These are phyloP conservation scores for Dysmachus trigonus DNA, from an alignment of 2,888 invertebrate species.

Conservation along the genomic window DNA sequence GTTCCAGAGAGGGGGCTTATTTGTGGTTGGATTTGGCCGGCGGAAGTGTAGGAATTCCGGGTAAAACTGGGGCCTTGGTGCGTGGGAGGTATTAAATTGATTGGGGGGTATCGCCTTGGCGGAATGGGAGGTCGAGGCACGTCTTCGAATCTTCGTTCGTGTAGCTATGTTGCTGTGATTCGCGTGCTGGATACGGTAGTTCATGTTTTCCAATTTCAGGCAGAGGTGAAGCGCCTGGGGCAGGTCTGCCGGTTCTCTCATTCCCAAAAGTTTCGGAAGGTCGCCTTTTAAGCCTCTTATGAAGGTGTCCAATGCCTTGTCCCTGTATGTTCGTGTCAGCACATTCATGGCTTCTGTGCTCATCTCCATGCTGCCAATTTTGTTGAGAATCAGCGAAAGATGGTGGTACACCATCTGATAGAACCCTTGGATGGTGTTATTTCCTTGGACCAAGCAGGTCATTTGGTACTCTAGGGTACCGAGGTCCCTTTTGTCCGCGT, in stretches of 20 bases:
- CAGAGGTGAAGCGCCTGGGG: slow-evolving; percentile 46
- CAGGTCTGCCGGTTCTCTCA: slow-evolving; percentile 34
- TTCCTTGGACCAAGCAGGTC: slow-evolving; percentile 43
- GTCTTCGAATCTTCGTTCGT: not conserved
- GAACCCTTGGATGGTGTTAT: slow-evolving; percentile 33
- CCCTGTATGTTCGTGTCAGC: slow-evolving; percentile 48
- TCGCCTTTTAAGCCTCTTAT: slow-evolving; percentile 50
- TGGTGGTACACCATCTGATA: slow-evolving; percentile 47
- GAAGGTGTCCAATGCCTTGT: slow-evolving; percentile 52
- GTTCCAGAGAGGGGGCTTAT: no score
- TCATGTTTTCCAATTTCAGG: slow-evolving; percentile 28
- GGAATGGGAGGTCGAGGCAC: not conserved
- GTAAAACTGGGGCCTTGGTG: not conserved
- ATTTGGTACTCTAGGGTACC: slow-evolving; percentile 29
- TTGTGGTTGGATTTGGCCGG: not conserved
- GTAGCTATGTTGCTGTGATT: not conserved
- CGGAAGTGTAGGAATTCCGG: not conserved
- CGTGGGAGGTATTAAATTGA: not conserved
- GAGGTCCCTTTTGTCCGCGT: slow-evolving; percentile 46
- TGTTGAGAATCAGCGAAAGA: slow-evolving; percentile 47
- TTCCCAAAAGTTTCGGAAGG: not conserved
- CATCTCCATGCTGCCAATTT: slow-evolving; percentile 46
- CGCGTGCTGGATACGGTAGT: not conserved
- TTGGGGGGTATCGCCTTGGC: not conserved
- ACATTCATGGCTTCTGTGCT: slow-evolving; percentile 47